phyloP scores from a whole-genome alignment of 2,113 vertebrate species.

The Burhinus oedicnemus region DNA sequence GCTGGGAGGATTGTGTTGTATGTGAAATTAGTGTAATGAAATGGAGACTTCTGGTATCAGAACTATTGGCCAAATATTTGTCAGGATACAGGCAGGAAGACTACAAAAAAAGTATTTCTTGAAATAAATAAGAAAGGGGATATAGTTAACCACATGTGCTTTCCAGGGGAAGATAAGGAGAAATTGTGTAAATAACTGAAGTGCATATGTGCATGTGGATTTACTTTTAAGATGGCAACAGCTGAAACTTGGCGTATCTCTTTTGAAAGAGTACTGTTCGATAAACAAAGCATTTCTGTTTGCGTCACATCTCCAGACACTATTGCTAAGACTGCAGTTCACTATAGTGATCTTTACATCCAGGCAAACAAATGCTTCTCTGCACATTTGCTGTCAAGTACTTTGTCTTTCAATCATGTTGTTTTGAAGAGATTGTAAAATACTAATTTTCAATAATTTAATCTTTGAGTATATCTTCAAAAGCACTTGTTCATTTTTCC shows the following conservation, averaged over 20 bases:
- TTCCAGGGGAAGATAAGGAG: neutral
- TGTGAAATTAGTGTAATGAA: neutral
- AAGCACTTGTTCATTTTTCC: neutral
- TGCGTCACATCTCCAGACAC: neutral
- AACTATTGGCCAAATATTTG: neutral
- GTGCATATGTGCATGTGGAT: neutral
- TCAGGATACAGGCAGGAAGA: neutral
- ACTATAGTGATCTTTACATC: neutral
- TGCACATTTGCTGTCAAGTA: constrained; percentile 26
- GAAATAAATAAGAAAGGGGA: neutral
- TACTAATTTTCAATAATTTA: constrained; percentile 44
- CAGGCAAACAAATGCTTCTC: constrained; percentile 1
- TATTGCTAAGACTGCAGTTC: neutral
- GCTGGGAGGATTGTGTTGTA: neutral
- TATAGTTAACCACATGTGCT: rapidly evolving
- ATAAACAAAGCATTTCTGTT: neutral
- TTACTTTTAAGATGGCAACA: neutral
- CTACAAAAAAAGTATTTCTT: neutral
- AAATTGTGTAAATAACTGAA: neutral
- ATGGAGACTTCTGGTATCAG: neutral
- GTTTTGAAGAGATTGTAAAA: constrained; percentile 39
- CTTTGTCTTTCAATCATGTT: constrained; percentile 46
- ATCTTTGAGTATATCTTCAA: constrained; percentile 14
- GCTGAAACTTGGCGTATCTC: neutral
- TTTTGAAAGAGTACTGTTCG: neutral